Conservation (phyloP, 2,888 invertebrate species). For the Brachypterus glaber region DNA sequence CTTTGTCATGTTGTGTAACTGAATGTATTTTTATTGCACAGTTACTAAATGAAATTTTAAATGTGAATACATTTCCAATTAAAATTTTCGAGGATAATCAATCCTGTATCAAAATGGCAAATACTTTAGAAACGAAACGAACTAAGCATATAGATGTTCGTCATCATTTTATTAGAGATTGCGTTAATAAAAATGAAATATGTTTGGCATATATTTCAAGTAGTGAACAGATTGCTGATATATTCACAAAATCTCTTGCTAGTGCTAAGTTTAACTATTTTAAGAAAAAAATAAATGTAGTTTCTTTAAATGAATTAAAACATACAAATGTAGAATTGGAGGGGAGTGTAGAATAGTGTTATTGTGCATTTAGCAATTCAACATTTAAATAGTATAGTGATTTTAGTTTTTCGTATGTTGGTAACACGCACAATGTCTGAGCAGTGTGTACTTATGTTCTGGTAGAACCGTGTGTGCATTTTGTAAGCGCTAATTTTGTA, state of each 20-base stretch:
- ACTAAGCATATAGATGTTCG: constrained; percentile 18
- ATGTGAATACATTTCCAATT: constrained; percentile 13
- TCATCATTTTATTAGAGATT: constrained; percentile 13
- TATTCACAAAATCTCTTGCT: background rate
- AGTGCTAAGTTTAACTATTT: background rate
- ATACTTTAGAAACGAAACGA: constrained; percentile 15
- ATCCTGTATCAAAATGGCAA: constrained; percentile 16
- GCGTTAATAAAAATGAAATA: constrained; percentile 1
- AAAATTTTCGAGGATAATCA: constrained; percentile 15
- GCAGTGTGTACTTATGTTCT: too few species aligned
- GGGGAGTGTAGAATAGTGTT: background rate
- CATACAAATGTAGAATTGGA: background rate
- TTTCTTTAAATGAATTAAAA: too few species aligned
- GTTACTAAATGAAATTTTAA: constrained; percentile 14
- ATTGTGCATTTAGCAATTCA: too few species aligned
- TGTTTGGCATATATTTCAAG: background rate
- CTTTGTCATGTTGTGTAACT: constrained; percentile 16
- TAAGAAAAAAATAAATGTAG: background rate
- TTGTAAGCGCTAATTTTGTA: too few species aligned
- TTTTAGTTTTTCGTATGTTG: too few species aligned
- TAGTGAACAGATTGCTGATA: background rate
- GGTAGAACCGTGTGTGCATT: too few species aligned
- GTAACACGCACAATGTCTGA: too few species aligned
- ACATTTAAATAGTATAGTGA: too few species aligned
- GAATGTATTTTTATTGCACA: constrained; percentile 19